Percentiles rank a stretch among this genome's conserved stretches.
Conservation (phyloP, 2,888 invertebrate species). For the Dendrolimus pini region DNA sequence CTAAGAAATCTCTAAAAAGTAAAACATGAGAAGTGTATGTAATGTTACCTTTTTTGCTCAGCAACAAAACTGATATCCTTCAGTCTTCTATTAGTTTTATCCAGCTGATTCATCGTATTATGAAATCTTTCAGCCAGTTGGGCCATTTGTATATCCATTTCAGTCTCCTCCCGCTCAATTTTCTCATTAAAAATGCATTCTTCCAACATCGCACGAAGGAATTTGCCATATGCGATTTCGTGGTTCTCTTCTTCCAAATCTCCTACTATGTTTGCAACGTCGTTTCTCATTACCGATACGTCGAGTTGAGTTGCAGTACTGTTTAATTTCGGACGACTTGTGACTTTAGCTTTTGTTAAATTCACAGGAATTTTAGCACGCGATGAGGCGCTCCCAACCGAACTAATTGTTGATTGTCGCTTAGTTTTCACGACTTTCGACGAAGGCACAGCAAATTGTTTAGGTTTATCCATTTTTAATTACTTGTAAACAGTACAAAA, state of each 20-base stretch:
- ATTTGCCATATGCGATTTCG: constrained; percentile 52
- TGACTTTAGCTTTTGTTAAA: constrained; percentile 21
- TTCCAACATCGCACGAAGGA: constrained; percentile 48
- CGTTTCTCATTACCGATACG: constrained; percentile 31
- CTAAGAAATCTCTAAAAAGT: no score
- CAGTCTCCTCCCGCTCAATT: constrained; percentile 49
- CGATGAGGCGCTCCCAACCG: constrained; percentile 10
- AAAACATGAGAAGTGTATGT: no score
- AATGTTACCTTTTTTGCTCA: constrained; percentile 58
- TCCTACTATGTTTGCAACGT: constrained; percentile 21
- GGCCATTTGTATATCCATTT: constrained; percentile 61
- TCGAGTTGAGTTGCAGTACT: constrained; percentile 29
- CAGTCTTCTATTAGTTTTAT: constrained; percentile 58
- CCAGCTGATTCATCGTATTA: constrained; percentile 55
- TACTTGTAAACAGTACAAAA: not conserved
- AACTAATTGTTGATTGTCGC: constrained; percentile 27
- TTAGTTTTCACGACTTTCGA: constrained; percentile 32
- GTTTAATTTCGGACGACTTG: constrained; percentile 29
- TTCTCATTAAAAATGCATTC: constrained; percentile 60
- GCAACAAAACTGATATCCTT: constrained; percentile 65
- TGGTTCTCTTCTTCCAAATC: constrained; percentile 43
- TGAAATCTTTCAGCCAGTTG: constrained; percentile 60
- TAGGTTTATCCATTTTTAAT: constrained; percentile 46
- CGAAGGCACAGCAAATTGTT: constrained; percentile 29
- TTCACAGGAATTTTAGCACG: not conserved